A percentile compares a stretch with the other conserved stretches of the same genome.
Conservation (phyloP, 2,113 vertebrate species). For the Mus spicilegus region DNA sequence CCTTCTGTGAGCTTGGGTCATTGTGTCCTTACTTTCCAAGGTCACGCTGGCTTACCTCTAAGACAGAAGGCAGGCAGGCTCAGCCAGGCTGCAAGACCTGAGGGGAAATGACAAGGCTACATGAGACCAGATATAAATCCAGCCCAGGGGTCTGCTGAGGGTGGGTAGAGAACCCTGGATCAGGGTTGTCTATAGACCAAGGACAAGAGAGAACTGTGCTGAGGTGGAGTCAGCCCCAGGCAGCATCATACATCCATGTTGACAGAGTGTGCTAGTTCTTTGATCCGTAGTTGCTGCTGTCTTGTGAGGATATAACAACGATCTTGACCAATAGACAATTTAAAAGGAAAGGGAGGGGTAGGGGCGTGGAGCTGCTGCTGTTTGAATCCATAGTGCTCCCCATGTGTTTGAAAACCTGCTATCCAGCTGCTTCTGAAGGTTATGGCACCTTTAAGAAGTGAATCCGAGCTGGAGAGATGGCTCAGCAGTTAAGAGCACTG, state of each 20-base stretch:
- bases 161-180: background rate
- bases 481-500: background rate
- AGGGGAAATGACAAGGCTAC: background rate
- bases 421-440: background rate
- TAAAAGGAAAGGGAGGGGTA: background rate
- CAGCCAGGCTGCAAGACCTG: background rate
- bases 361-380: background rate
- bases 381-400: background rate
- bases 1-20: background rate
- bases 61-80: background rate
- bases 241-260: background rate
- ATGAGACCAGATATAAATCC: background rate
- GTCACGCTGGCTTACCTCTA: too few species aligned
- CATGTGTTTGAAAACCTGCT: background rate
- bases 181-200: background rate
- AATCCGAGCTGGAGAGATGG: background rate
- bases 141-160: background rate
- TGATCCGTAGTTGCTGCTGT: background rate
- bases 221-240: background rate
- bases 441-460: background rate
- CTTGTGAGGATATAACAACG: background rate
- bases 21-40: background rate
- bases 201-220: background rate
- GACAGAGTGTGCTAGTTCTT: background rate
- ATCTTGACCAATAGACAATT: background rate